phyloP scores from a whole-genome alignment of 1,140 invertebrate genomes.

The Nebria ingens region DNA sequence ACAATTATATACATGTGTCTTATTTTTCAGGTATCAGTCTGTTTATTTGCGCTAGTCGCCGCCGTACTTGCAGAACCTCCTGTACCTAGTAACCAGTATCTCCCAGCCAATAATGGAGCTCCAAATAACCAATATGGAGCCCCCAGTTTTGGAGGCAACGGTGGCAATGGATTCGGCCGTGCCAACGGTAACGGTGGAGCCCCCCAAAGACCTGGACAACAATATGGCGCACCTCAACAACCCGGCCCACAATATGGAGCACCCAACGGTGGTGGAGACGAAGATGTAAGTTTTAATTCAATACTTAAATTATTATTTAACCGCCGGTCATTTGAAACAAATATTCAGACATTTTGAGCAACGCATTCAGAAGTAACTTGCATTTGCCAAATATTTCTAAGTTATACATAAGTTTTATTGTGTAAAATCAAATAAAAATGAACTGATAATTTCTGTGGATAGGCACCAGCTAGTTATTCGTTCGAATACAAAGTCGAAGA shows the following conservation, averaged over 20 bases:
- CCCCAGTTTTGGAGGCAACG: conserved; percentile 14
- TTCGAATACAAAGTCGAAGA: conserved; percentile 67
- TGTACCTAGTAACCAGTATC: conserved; percentile 41
- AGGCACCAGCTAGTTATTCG: conserved; percentile 58
- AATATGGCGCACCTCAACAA: conserved; percentile 35
- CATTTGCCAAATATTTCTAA: background rate
- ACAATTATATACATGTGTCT: background rate
- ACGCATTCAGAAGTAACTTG: background rate
- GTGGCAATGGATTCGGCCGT: background rate
- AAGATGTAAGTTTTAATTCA: background rate
- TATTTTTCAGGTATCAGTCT: conserved; percentile 21
- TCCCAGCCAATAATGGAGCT: conserved; percentile 38
- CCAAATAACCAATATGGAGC: conserved; percentile 26
- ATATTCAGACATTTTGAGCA: background rate
- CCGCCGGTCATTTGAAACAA: background rate
- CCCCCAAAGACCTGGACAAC: conserved; percentile 26
- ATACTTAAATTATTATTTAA: background rate
- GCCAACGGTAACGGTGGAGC: background rate
- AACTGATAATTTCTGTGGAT: conserved; percentile 12
- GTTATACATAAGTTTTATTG: background rate
- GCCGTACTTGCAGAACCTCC: conserved; percentile 33
- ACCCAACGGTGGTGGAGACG: conserved; percentile 30
- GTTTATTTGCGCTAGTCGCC: conserved; percentile 19
- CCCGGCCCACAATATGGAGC: conserved; percentile 31
- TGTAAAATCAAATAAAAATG: conserved; percentile 14